Base-by-base conservation (phyloP, 2,113 vertebrate genomes). In the Carassius gibelio region DNA sequence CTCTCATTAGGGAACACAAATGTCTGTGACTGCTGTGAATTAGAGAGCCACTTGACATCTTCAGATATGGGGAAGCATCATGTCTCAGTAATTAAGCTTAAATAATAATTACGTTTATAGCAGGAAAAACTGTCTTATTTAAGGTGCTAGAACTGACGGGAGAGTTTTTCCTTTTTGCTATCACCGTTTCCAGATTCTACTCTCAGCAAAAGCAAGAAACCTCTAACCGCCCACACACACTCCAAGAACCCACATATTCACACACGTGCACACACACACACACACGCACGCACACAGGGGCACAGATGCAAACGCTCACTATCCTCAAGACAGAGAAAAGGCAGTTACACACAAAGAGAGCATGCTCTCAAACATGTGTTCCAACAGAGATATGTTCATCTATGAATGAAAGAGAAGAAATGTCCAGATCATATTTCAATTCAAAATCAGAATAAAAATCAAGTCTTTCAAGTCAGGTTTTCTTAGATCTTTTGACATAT, bases 131-230 rank as follows among this genome's bases (percentile, higher is more conserved):
- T 1, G 74, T n/a, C n/a, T 26, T 15, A 11, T 75, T 52, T 52
- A 4, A 75, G 17, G 36, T 13, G 42, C n/a, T 19, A 34, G 4
- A 81, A 66, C 61, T 66, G 61, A 68, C 3, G 8, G 14, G 23
- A 81, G 48, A 82, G 80, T 50, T 82, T 82, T 36, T 69, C 26
- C 17, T 36, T 55, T 82, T 69, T 48, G 30, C 61, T 30, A 81
- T 30, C 78, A 34, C 19, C 1, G 48, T 55, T 71, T 71, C 64
- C 80, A 82, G 64, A 71, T 82, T 82, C 45, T 14, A 71, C 64
- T 81, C 61, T 64, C 80, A n/a, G 48, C 80, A 82, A 82, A 82
- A 82, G 64, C 55, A 57, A 71, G 80, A 82, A 52, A 62, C 72
- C 55, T 52, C 57, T 15, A 75, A 21, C 59, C 57, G 15, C 57